Evolutionary conservation across 2,888 invertebrate genomes (phyloP).

Genomic region (Hirtodrosophila alboralis): DNA sequence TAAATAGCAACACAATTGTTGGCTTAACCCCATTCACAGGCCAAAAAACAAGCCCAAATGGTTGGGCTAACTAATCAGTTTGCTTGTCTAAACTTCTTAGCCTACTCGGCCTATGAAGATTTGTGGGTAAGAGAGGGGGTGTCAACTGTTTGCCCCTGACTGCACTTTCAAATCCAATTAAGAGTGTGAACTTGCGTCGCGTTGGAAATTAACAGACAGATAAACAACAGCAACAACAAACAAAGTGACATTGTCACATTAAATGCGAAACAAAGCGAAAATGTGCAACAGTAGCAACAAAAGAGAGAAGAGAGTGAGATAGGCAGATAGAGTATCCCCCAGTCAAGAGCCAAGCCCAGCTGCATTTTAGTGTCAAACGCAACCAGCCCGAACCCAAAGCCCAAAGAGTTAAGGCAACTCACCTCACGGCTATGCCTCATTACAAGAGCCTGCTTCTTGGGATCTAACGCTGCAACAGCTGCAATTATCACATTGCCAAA

Average conservation of each 20-base stretch:
- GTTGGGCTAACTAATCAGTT: constrained; percentile 64
- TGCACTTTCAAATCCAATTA: constrained; percentile 79
- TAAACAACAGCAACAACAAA: constrained; percentile 52
- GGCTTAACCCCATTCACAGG: constrained; percentile 66
- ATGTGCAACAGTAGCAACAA: constrained; percentile 71
- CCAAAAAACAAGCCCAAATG: constrained; percentile 40
- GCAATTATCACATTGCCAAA: constrained; percentile 82
- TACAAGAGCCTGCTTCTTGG: constrained; percentile 52
- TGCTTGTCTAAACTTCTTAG: constrained; percentile 57
- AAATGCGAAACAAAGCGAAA: constrained; percentile 68
- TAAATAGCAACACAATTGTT: constrained; percentile 12
- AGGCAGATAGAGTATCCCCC: constrained; percentile 12
- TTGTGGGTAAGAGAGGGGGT: constrained; percentile 14
- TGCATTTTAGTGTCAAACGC: constrained; percentile 70
- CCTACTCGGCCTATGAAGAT: neutral
- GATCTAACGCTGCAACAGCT: constrained; percentile 37
- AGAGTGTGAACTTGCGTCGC: constrained; percentile 76
- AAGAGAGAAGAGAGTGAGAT: constrained; percentile 10
- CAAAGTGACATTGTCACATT: constrained; percentile 75
- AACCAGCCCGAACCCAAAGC: constrained; percentile 25
- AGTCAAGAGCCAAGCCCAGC: constrained; percentile 67
- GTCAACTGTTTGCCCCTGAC: constrained; percentile 46
- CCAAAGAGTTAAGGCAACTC: constrained; percentile 33
- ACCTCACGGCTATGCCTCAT: constrained; percentile 58
- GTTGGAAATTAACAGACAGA: constrained; percentile 72